These are phyloP conservation scores for Leptodirus hochenwartii DNA, from an alignment of 2,888 invertebrate genomes.

Conservation along the genomic window DNA sequence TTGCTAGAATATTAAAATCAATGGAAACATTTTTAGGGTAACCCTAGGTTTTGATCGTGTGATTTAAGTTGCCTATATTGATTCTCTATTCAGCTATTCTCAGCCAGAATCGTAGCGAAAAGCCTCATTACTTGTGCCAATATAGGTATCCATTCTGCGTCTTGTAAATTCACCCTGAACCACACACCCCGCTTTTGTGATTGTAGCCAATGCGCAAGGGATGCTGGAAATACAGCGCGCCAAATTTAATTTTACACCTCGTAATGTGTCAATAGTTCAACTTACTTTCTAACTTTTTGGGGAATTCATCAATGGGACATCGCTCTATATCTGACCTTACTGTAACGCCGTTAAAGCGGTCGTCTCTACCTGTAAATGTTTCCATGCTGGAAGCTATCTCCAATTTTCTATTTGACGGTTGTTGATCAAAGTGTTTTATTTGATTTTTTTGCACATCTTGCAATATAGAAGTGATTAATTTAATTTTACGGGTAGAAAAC, in stretches of 20 bases:
- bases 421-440: no score
- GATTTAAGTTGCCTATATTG: no score
- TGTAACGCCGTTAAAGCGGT: slow-evolving; percentile 58
- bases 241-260: background rate
- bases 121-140: slow-evolving; percentile 45
- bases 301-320: slow-evolving; percentile 32
- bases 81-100: no score
- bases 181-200: slow-evolving; percentile 54
- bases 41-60: no score
- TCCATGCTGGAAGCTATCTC: no score
- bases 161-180: slow-evolving; percentile 56
- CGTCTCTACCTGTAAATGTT: slow-evolving; percentile 31
- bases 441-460: no score
- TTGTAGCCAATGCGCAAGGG: slow-evolving; percentile 45
- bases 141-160: slow-evolving; percentile 58
- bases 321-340: slow-evolving; percentile 42
- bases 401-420: no score
- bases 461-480: no score
- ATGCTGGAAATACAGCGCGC: slow-evolving; percentile 32
- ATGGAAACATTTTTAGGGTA: no score
- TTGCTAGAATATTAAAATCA: no score
- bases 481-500: no score
- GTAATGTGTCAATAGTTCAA: background rate
- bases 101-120: no score
- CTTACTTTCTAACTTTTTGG: slow-evolving; percentile 37